phyloP scores from a whole-genome alignment of 2,797 vertebrate species.

The Ctenopoma multispine region DNA sequence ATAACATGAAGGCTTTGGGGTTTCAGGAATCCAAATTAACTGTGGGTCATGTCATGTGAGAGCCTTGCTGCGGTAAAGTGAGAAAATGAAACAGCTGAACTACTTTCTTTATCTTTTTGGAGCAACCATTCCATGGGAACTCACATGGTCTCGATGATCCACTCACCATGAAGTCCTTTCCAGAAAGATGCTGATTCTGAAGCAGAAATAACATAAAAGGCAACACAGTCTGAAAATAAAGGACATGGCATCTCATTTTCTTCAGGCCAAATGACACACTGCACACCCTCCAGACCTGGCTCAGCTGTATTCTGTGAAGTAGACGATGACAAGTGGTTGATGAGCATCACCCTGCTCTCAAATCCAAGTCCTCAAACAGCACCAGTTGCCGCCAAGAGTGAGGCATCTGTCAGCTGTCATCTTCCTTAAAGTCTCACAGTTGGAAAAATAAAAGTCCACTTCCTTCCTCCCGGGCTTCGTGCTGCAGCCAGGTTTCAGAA shows the following conservation, averaged over 20 bases:
- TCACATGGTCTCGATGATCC: constrained; percentile 50
- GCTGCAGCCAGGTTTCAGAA: constrained; percentile 67
- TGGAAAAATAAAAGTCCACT: constrained; percentile 43
- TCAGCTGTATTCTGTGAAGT: constrained; percentile 57
- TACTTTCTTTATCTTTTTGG: constrained; percentile 70
- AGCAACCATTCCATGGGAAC: constrained; percentile 76
- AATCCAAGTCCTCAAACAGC: constrained; percentile 56
- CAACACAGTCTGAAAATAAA: constrained; percentile 39
- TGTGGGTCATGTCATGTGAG: constrained; percentile 75
- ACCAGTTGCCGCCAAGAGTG: constrained; percentile 64
- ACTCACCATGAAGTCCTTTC: constrained; percentile 56
- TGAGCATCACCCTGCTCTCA: constrained; percentile 53
- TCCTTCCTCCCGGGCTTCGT: constrained; percentile 66
- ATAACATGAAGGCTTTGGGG: constrained; percentile 65
- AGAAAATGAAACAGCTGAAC: constrained; percentile 64
- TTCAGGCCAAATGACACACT: constrained; percentile 34
- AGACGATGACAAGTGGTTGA: constrained; percentile 62
- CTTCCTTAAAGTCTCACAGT: constrained; percentile 55
- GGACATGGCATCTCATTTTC: constrained; percentile 53
- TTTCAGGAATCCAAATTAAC: constrained; percentile 80
- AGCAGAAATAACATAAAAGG: constrained; percentile 50
- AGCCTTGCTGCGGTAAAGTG: constrained; percentile 57
- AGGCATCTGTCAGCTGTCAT: constrained; percentile 78
- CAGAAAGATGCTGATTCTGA: constrained; percentile 42
- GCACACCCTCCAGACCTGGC: constrained; percentile 43